phyloP scores from a whole-genome alignment of 2,797 vertebrate genomes.

The Moxostoma hubbsi region DNA sequence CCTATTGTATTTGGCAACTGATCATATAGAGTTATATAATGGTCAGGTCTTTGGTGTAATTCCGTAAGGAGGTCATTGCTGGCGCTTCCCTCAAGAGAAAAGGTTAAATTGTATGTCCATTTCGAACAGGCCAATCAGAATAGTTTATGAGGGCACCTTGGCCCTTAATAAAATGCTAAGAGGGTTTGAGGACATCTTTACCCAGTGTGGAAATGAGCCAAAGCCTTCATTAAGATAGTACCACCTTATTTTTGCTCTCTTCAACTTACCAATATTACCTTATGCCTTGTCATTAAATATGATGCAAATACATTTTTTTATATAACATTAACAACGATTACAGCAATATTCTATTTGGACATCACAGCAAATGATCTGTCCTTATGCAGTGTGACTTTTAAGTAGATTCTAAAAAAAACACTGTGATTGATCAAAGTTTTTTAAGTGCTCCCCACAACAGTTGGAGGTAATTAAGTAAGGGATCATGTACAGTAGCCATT shows the following conservation, averaged over 20 bases:
- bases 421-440: not conserved
- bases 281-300: slow-evolving; percentile 9
- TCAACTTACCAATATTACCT: slow-evolving; percentile 18
- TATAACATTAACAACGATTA: slow-evolving; percentile 17
- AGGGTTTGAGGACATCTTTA: slow-evolving; percentile 42
- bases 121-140: slow-evolving; percentile 46
- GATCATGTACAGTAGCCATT: not conserved
- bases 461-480: not conserved
- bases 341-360: not conserved
- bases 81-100: not conserved
- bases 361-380: not conserved
- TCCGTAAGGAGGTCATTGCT: slow-evolving; percentile 2
- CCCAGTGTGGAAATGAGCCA: slow-evolving; percentile 50
- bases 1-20: not conserved
- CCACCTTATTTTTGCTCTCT: slow-evolving; percentile 7
- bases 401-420: not conserved
- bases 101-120: slow-evolving; percentile 35
- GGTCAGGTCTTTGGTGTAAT: not conserved
- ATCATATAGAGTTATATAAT: not conserved
- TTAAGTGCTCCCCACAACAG: not conserved
- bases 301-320: not conserved
- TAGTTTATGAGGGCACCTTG: slow-evolving; percentile 57
- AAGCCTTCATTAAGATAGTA: slow-evolving; percentile 48
- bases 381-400: slow-evolving; percentile 18
- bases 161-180: slow-evolving; percentile 43